phyloP scores from a whole-genome alignment of 2,888 invertebrate species.

The Idaea dimidiata region DNA sequence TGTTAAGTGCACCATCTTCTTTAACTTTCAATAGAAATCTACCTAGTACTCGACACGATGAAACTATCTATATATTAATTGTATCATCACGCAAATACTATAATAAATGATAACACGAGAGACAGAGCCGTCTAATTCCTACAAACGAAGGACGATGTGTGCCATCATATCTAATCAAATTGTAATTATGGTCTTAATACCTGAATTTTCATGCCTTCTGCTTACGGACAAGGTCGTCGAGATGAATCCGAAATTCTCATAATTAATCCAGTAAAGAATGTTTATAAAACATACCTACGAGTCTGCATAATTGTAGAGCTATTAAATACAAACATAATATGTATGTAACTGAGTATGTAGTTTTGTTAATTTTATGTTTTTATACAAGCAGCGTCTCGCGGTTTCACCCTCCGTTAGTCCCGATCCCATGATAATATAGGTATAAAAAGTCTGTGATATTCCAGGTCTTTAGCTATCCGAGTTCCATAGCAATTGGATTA shows the following conservation, averaged over 20 bases:
- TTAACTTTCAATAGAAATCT: slow-evolving; percentile 4
- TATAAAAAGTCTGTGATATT: too few species aligned
- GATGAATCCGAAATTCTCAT: slow-evolving; percentile 1
- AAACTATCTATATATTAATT: background rate
- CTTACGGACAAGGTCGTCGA: slow-evolving; percentile 14
- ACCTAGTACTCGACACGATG: slow-evolving; percentile 4
- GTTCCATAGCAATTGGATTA: too few species aligned
- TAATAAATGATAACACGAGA: slow-evolving; percentile 13
- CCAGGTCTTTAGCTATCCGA: too few species aligned
- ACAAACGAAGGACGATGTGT: slow-evolving; percentile 22
- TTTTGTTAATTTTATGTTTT: too few species aligned
- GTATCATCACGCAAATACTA: slow-evolving; percentile 12
- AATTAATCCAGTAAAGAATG: background rate
- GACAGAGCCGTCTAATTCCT: slow-evolving; percentile 22
- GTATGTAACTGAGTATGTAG: background rate
- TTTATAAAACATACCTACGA: background rate
- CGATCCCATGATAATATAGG: too few species aligned
- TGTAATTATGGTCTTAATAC: slow-evolving; percentile 36
- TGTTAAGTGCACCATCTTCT: slow-evolving; percentile 45
- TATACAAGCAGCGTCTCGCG: too few species aligned
- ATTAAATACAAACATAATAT: background rate
- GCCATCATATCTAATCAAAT: slow-evolving; percentile 47
- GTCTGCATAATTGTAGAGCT: background rate
- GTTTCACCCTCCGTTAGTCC: too few species aligned
- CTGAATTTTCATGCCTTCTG: slow-evolving; percentile 11